Percentiles rank a stretch among this genome's conserved stretches.
Evolutionary conservation across 2,113 vertebrate species (phyloP).

Genomic region (Pheucticus melanocephalus): DNA sequence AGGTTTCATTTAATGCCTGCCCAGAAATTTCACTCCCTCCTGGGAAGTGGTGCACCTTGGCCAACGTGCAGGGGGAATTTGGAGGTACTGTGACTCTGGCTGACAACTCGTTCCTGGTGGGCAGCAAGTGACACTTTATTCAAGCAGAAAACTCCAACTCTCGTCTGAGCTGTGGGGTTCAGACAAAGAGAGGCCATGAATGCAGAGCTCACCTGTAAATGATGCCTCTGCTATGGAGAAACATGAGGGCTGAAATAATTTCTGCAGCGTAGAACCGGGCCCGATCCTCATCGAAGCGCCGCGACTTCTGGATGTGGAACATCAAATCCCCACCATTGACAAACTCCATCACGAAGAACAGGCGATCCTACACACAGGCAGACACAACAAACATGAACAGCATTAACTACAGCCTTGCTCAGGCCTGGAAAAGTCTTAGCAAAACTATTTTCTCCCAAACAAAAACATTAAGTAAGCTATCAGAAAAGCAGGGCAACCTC

Average conservation of each 20-base stretch:
- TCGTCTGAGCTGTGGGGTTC: not conserved
- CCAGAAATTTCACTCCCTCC: not conserved
- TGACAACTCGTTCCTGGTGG: not conserved
- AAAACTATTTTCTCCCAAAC: not conserved
- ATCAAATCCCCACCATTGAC: slow-evolving; percentile 97
- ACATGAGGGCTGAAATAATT: slow-evolving; percentile 96
- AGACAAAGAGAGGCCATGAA: not conserved
- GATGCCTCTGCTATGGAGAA: slow-evolving; percentile 92
- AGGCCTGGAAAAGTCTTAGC: not conserved
- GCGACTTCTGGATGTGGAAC: slow-evolving; percentile 99
- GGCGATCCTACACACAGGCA: slow-evolving; percentile 81
- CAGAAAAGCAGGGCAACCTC: too few relatives aligned
- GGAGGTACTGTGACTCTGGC: not conserved
- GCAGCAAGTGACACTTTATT: not conserved
- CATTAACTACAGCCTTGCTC: not conserved
- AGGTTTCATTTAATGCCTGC: not conserved
- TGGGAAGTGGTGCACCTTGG: not conserved
- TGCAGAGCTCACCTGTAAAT: slow-evolving; percentile 87
- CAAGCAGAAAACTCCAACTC: not conserved
- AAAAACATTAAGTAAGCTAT: not conserved
- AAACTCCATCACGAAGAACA: slow-evolving; percentile 99
- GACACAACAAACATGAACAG: slow-evolving; percentile 5
- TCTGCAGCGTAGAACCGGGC: slow-evolving; percentile 95
- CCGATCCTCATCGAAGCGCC: slow-evolving; percentile 91
- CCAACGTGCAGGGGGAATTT: not conserved